Evolutionary conservation across 1,140 invertebrate genomes (phyloP).

Genomic region (Holotrichia oblita): DNA sequence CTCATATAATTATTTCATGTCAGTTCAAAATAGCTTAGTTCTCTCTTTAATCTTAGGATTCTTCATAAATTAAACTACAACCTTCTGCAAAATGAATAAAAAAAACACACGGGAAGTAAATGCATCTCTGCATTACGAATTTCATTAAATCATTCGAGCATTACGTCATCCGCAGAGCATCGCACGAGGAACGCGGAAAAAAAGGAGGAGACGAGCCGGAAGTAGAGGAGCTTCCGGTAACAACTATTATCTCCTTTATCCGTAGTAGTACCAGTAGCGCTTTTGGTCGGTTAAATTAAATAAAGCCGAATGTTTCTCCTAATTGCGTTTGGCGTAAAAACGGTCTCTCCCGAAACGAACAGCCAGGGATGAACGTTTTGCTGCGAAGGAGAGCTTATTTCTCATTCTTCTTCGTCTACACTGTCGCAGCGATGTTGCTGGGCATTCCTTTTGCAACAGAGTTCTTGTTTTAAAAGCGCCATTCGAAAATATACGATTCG

Average conservation of each 20-base stretch:
- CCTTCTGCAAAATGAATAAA: too few relatives aligned
- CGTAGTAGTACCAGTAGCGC: neutral
- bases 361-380: conserved; percentile 9
- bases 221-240: neutral
- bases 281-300: conserved; percentile 29
- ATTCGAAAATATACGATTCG: neutral
- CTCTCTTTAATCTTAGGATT: too few relatives aligned
- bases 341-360: neutral
- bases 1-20: too few relatives aligned
- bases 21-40: too few relatives aligned
- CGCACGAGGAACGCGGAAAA: neutral
- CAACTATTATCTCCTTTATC: conserved; percentile 10
- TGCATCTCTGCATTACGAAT: neutral
- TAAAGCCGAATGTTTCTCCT: conserved; percentile 15
- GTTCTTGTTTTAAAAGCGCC: neutral
- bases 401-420: neutral
- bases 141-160: neutral
- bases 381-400: neutral
- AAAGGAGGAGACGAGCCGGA: neutral
- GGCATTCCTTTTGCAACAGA: neutral
- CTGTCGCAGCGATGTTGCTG: neutral
- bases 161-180: neutral
- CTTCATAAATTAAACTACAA: too few relatives aligned
- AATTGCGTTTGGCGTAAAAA: conserved; percentile 19
- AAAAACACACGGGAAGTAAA: neutral